A percentile compares a stretch with the other conserved stretches of the same genome.
phyloP scores from a whole-genome alignment of 2,797 vertebrate species.

The Schizopygopsis pylzovi region DNA sequence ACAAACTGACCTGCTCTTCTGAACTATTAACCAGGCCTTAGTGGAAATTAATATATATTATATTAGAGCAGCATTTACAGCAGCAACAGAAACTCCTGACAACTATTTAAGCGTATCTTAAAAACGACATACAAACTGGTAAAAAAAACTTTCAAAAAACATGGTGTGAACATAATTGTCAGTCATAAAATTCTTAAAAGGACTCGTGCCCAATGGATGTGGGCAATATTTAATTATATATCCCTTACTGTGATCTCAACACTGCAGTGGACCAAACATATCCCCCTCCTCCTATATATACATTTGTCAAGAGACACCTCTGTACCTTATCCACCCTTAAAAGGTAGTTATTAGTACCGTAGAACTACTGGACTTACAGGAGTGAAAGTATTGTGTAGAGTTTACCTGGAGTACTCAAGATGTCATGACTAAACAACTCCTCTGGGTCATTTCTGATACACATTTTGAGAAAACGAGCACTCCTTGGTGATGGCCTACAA shows the following conservation, averaged over 20 bases:
- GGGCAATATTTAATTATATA: not conserved
- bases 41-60: not conserved
- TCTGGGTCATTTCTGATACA: not conserved
- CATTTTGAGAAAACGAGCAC: not conserved
- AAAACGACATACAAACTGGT: not conserved
- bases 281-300: not conserved
- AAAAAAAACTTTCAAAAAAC: no score
- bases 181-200: no score
- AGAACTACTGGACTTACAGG: not conserved
- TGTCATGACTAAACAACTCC: not conserved
- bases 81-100: not conserved
- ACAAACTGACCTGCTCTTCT: conserved; percentile 26
- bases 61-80: not conserved
- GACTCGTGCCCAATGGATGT: no score
- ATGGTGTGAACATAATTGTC: no score
- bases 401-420: not conserved
- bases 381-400: not conserved
- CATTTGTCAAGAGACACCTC: not conserved
- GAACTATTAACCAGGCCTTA: conserved; percentile 22
- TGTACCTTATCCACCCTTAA: not conserved
- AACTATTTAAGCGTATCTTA: not conserved
- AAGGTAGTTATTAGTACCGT: not conserved
- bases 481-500: not conserved
- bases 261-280: not conserved
- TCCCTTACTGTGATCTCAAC: not conserved